Conservation (phyloP, 2,113 vertebrate genomes). For the Otolemur garnettii region DNA sequence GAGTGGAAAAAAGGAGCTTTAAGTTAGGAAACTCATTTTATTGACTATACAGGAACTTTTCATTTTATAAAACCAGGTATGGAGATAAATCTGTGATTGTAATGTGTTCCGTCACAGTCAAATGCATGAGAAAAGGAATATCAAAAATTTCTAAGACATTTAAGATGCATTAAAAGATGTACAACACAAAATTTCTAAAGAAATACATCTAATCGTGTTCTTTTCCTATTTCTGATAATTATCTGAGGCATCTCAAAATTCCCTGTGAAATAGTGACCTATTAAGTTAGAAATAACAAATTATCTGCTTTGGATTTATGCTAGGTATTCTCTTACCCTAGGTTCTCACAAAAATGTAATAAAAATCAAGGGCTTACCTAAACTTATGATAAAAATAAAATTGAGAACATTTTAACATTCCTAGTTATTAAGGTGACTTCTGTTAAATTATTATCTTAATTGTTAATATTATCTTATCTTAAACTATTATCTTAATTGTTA, state of each 20-base stretch:
- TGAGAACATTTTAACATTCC: not conserved
- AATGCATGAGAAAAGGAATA: conserved; percentile 36
- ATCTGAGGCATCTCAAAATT: not conserved
- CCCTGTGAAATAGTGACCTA: not conserved
- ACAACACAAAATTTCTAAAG: not conserved
- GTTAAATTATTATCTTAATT: not conserved
- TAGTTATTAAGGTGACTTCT: not conserved
- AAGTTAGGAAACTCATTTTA: conserved; percentile 6
- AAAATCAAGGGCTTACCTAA: not conserved
- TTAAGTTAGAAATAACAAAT: conserved; percentile 7
- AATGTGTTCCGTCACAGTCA: not conserved
- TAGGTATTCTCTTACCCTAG: not conserved
- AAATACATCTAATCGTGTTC: not conserved
- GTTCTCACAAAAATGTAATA: not conserved
- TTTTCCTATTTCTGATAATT: conserved; percentile 24
- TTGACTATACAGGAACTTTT: not conserved
- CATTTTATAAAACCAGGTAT: not conserved
- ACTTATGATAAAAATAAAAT: conserved; percentile 35
- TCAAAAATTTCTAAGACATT: not conserved
- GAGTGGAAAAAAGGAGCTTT: not conserved
- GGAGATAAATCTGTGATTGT: not conserved
- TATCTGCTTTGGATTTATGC: conserved; percentile 10
- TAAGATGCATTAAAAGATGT: conserved; percentile 6
- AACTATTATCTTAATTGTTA: too few species aligned
- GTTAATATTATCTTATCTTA: too few species aligned